These are phyloP conservation scores for Stegophylla sp. DNA, from an alignment of 2,888 invertebrate genomes.

Conservation along the genomic window DNA sequence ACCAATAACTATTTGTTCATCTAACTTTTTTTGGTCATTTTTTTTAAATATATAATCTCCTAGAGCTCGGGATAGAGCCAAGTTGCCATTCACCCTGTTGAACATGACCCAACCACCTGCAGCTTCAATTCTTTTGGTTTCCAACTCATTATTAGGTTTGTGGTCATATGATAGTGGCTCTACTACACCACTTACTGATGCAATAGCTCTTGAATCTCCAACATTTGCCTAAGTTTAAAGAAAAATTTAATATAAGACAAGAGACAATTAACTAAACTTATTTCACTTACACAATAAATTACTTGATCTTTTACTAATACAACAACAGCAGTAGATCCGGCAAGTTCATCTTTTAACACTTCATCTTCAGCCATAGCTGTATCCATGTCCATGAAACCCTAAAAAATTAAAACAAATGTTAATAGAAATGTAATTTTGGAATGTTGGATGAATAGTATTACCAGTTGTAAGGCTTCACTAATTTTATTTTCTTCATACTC, in stretches of 20 bases:
- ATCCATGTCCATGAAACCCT: constrained; percentile 91
- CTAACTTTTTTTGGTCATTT: constrained; percentile 82
- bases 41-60: constrained; percentile 97
- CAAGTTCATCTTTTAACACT: constrained; percentile 86
- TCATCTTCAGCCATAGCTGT: constrained; percentile 90
- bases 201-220: constrained; percentile 95
- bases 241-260: background rate
- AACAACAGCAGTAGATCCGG: constrained; percentile 92
- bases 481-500: constrained; percentile 85
- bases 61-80: constrained; percentile 92
- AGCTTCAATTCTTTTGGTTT: constrained; percentile 85
- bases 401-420: constrained; percentile 59
- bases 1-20: constrained; percentile 98
- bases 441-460: constrained; percentile 64
- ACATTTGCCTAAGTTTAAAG: constrained; percentile 79
- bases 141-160: constrained; percentile 89
- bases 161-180: constrained; percentile 87
- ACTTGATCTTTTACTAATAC: constrained; percentile 82
- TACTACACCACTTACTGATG: constrained; percentile 81
- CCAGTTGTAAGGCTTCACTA: constrained; percentile 83
- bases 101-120: constrained; percentile 98
- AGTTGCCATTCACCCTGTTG: constrained; percentile 96
- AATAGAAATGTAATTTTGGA: background rate
- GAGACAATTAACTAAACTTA: background rate
- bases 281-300: constrained; percentile 80